Evolutionary conservation across 2,888 invertebrate genomes (phyloP).

Genomic region (Crossocerus cetratus): DNA sequence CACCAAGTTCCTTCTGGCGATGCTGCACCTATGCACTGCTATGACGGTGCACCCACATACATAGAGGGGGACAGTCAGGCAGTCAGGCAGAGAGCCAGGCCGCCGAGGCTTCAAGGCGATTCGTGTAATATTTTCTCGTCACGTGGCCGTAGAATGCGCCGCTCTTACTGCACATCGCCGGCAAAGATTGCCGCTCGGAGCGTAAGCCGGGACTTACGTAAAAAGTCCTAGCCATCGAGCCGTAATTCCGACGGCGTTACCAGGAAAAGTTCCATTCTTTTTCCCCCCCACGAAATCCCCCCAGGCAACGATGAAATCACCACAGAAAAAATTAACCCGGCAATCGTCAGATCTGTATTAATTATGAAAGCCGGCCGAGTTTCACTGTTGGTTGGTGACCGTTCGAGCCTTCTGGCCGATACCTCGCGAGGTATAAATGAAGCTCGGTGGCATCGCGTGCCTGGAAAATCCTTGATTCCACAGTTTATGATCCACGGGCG

Average conservation of each 20-base stretch:
- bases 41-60: slow-evolving; percentile 1
- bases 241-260: background rate
- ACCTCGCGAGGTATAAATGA: too few species aligned
- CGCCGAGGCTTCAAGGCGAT: slow-evolving; percentile 33
- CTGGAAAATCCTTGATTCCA: background rate
- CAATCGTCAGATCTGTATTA: too few species aligned
- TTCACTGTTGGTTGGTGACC: too few species aligned
- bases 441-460: background rate
- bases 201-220: slow-evolving; percentile 35
- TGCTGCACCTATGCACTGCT: background rate
- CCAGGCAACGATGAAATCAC: too few species aligned
- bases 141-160: slow-evolving; percentile 37
- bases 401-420: too few species aligned
- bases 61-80: background rate
- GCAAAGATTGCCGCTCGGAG: slow-evolving; percentile 15
- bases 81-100: background rate
- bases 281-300: too few species aligned
- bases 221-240: slow-evolving; percentile 8
- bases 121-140: slow-evolving; percentile 46
- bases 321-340: too few species aligned
- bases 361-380: too few species aligned
- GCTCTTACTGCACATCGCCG: slow-evolving; percentile 18
- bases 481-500: background rate
- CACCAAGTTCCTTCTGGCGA: slow-evolving; percentile 20
- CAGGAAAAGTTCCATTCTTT: slow-evolving; percentile 12